phyloP scores from a whole-genome alignment of 2,797 vertebrate species.

The Harpagifer antarcticus region DNA sequence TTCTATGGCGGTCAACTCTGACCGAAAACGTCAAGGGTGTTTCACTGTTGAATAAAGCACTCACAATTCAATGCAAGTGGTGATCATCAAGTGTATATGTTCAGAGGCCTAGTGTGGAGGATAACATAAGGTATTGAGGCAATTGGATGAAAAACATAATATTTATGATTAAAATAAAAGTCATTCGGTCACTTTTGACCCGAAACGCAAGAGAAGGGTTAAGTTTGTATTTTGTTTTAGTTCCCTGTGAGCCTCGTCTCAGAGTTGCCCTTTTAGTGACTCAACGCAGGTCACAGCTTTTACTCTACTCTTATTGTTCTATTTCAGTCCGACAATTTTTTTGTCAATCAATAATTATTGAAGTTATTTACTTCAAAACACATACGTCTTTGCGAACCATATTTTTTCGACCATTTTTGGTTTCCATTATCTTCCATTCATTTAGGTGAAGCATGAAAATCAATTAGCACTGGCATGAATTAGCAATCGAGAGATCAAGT shows the following conservation, averaged over 20 bases:
- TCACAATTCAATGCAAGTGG: no score
- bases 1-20: no score
- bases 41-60: no score
- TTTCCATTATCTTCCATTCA: neutral
- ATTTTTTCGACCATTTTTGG: neutral
- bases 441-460: neutral
- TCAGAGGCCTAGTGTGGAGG: no score
- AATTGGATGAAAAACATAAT: no score
- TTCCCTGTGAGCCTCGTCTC: slow-evolving; percentile 8
- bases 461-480: neutral
- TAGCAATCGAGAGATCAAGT: neutral
- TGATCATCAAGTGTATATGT: no score
- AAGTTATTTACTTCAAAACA: slow-evolving; percentile 7
- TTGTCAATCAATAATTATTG: neutral
- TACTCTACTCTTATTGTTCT: neutral
- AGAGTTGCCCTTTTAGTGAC: neutral
- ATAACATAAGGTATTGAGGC: no score
- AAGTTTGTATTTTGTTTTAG: neutral
- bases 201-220: no score
- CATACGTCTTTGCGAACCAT: neutral
- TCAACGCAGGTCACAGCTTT: neutral
- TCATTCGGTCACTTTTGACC: no score
- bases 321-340: neutral
- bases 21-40: no score
- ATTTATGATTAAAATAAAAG: no score